A percentile compares a stretch with the other conserved stretches of the same genome.
Conservation (phyloP, 2,888 invertebrate species). For the Dugesia japonica region DNA sequence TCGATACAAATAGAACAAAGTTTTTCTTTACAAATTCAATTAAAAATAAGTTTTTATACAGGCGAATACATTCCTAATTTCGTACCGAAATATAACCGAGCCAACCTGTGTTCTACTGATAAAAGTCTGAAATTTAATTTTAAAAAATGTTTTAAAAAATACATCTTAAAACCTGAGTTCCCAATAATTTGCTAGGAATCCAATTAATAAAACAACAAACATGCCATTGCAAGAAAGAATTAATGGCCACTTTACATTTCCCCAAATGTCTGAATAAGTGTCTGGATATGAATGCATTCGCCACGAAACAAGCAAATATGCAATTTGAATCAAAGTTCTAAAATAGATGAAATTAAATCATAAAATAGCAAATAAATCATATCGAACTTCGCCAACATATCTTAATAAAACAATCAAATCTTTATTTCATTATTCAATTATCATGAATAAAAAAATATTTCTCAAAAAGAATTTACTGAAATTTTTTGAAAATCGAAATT, state of each 20-base stretch:
- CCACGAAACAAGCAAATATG: neutral
- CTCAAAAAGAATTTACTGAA: no score
- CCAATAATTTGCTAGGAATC: neutral
- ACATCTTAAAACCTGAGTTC: neutral
- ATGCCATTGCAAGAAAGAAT: neutral
- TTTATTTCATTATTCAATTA: no score
- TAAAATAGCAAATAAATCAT: no score
- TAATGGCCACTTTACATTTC: neutral
- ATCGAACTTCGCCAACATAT: no score
- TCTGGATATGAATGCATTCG: neutral
- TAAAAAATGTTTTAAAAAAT: neutral
- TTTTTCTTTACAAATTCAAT: no score
- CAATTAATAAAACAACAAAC: neutral
- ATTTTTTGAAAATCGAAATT: no score
- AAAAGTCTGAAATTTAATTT: neutral
- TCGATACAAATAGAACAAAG: no score
- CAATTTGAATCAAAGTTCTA: neutral
- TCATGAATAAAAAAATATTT: no score
- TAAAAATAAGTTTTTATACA: conserved; percentile 11
- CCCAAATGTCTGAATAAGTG: neutral
- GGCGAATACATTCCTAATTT: conserved; percentile 28
- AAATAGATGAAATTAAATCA: no score
- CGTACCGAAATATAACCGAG: conserved; percentile 20
- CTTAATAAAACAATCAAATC: no score
- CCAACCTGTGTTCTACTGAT: conserved; percentile 17